Base-by-base conservation (phyloP, 2,113 vertebrate species). In the Ailuropoda melanoleuca region DNA sequence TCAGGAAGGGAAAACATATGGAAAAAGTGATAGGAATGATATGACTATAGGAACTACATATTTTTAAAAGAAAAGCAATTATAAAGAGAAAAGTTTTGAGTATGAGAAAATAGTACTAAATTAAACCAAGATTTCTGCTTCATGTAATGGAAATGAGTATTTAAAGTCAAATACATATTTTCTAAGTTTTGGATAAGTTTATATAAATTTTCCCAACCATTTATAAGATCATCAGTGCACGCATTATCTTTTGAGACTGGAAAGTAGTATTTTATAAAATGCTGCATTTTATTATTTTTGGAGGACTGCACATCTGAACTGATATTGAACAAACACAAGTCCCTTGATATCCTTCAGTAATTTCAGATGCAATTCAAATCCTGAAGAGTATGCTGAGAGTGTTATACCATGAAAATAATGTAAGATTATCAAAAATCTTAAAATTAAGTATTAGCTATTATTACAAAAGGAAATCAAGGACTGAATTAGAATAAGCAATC, bases 261-360 rank as follows among this genome's bases (percentile, higher is more conserved):
- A 92, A 96, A 93, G 18, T 62, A 96, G n/a, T 91, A 26, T n/a
- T 95, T 92, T 97, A 19, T 80, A 93, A 43, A 83, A 48, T 26
- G 34, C 13, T 89, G 6, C 29, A 55, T 96, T 94, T 96, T 97
- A 56, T 68, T 53, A 68, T 39, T 89, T 83, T 96, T 75, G 4
- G 39, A 93, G 24, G 39, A 17, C 1, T 92, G 4, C 17, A 0
- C 55, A 2, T 86, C 46, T 92, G 34, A 94, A 50, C 24, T 87
- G 66, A 24, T 4, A 56, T 37, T 93, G 77, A 93, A 23, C 78
- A 94, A 84, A 72, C 46, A 23, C 24, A 68, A n/a, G 8, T 80
- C 4, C 31, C 19, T 96, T 29, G 14, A 1, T 97, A 37, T 11
- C 24, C 56, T 88, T 88, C 43, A 77, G 4, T 92, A 83, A 58